Evolutionary conservation across 2,888 invertebrate species (phyloP), one percentile per base, ranked within the genome.

Genomic region (Podotricha telesiphe): DNA sequence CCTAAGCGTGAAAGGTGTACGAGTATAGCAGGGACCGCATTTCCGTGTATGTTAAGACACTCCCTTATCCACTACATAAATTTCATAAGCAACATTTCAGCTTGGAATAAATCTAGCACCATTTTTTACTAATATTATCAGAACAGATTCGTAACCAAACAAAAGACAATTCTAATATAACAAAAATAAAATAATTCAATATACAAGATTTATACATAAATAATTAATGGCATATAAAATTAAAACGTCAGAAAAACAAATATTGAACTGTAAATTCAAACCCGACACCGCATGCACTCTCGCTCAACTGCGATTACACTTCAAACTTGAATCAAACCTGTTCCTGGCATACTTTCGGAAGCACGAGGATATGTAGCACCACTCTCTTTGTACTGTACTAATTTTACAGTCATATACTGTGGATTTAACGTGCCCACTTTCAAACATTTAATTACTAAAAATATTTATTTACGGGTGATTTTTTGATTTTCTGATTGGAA

Each of bases 301-400:
- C 59, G 59, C 42, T 45, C 59, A 42, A 40, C 59, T 45, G 42
- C 67, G 68, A 56, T 67, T 73, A 65, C 67, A 70, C 72, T 71
- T 63, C 58, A 65, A 65, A 70, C 66, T 48, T 70, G 64, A 53
- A 68, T 17, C 53, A 45, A 51, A 69, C 66, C 71, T 67, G 69
- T 72, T 72, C 66, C 66, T 56, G 58, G 42, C 50, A n/a, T 22
- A 42, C 20, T 65, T 47, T 56, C 65, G 58, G 59, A 42, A 59
- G 22, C 59, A 22, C 59, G 59, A 59, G 59, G 42, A 59, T 42
- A 20, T 45, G 20, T 59, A 59, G 22, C 50, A 45, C 59, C 59
- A 45, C 59, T 45, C 22, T 10, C 37, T 62, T 47, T 50, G n/a
- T 47, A n/a, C 62, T 37, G 37, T 19, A 37, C 48, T 37, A 63